Evolutionary conservation across 2,888 invertebrate species (phyloP), one percentile per base, ranked within the genome.

Genomic region (Hypsopygia costalis): DNA sequence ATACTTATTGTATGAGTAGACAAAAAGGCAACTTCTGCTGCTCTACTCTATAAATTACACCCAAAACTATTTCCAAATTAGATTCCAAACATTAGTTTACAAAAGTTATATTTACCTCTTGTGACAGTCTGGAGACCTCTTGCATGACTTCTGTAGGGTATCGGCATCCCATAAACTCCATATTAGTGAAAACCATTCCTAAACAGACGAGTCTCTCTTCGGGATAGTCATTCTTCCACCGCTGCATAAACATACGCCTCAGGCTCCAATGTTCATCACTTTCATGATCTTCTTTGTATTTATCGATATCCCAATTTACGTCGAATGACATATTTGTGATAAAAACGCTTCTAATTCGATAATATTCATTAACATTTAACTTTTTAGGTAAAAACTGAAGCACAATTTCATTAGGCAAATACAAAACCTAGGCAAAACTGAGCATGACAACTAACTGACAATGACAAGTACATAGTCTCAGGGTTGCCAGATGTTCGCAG

Each of bases 201-300:
- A 93, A 72, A 65, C 92, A 93, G 11, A 93, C 75, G 7, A 93
- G 71, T 48, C 91, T 77, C 25, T 91, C 90, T 57, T 90, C 83
- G 1, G 89, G 66, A 56, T 90, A 90, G 29, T 85, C 60, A n/a
- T 92, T 90, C 67, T 94, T 93, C 87, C 98, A 96, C 6, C 91
- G 86, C 33, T 92, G 76, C 86, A 98, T 92, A 69, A 98, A 98
- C 31, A 91, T 89, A 54, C 91, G 92, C 32, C 96, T 89, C 39
- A 98, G 78, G 46, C 92, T 90, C 98, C 98, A 98, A 63, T 98
- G 98, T 47, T 96, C 95, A 11, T 95, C 94, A 52, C 95, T 94
- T 80, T 98, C 98, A 61, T 94, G 93, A 44, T 93, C 95, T 44
- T 93, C 92, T 70, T 90, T 92, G 59, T 95, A 93, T 48, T 91